These are phyloP conservation scores for Drosophila setosimentum DNA, from an alignment of 2,888 invertebrate species.

Conservation along the genomic window DNA sequence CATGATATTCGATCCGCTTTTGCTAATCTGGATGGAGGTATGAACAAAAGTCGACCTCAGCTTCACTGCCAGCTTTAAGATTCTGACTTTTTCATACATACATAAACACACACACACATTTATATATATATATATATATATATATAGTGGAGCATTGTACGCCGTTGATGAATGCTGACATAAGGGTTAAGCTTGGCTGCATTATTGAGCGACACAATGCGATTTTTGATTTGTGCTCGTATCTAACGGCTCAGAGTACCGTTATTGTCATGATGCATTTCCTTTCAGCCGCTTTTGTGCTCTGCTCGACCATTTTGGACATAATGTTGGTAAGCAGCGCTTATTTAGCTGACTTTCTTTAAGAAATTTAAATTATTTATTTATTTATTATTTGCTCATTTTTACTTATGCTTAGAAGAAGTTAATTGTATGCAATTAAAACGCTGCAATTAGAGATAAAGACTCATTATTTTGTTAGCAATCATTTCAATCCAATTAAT, in stretches of 20 bases:
- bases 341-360: not conserved
- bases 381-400: not conserved
- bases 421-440: not conserved
- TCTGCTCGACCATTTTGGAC: slow-evolving; percentile 83
- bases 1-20: slow-evolving; percentile 77
- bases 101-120: not conserved
- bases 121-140: no score
- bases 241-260: slow-evolving; percentile 77
- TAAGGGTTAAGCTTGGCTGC: slow-evolving; percentile 60
- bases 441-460: slow-evolving; percentile 19
- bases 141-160: slow-evolving; percentile 59
- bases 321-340: slow-evolving; percentile 79
- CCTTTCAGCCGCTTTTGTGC: slow-evolving; percentile 82
- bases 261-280: slow-evolving; percentile 84
- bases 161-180: slow-evolving; percentile 65
- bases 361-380: not conserved
- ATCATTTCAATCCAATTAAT: slow-evolving; percentile 44
- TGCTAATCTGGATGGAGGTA: slow-evolving; percentile 65
- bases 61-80: not conserved
- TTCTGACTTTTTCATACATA: not conserved
- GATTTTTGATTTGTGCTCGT: slow-evolving; percentile 83
- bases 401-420: not conserved
- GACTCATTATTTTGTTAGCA: slow-evolving; percentile 3
- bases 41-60: slow-evolving; percentile 11
- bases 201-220: slow-evolving; percentile 81